Percentiles rank a stretch among this genome's conserved stretches.
phyloP scores from a whole-genome alignment of 2,888 invertebrate species.

The Prosapia bicincta region DNA sequence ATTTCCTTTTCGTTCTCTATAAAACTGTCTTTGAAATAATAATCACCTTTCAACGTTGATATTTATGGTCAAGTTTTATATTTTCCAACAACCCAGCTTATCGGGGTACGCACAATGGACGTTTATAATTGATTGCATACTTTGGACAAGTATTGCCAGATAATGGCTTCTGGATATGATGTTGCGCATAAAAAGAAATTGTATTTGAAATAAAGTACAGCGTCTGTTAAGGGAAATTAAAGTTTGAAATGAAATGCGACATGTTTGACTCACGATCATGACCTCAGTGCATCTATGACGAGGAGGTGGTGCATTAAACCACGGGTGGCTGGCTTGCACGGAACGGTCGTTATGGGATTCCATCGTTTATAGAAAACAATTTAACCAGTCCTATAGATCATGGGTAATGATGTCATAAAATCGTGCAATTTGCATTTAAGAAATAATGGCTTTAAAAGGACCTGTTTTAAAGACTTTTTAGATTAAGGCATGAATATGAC shows the following conservation, averaged over 20 bases:
- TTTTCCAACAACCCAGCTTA: no score
- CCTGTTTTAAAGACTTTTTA: no score
- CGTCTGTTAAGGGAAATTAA: not conserved
- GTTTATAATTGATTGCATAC: no score
- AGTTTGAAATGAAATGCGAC: not conserved
- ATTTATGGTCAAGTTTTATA: no score
- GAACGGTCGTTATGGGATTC: not conserved
- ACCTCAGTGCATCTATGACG: not conserved
- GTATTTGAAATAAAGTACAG: not conserved
- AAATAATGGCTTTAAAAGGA: not conserved
- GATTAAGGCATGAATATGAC: no score
- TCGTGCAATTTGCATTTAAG: not conserved
- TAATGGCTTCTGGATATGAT: not conserved
- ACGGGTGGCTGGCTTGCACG: not conserved
- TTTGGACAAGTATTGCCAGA: not conserved
- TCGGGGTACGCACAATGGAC: no score
- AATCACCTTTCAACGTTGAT: no score
- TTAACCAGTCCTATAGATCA: not conserved
- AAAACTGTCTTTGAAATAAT: no score
- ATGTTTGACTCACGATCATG: not conserved
- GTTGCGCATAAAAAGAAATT: not conserved
- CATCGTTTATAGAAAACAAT: not conserved
- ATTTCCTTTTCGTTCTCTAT: no score
- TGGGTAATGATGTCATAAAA: not conserved
- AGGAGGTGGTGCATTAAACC: not conserved